Evolutionary conservation across 2,888 invertebrate species (phyloP).

Genomic region (Agonopterix arenella): DNA sequence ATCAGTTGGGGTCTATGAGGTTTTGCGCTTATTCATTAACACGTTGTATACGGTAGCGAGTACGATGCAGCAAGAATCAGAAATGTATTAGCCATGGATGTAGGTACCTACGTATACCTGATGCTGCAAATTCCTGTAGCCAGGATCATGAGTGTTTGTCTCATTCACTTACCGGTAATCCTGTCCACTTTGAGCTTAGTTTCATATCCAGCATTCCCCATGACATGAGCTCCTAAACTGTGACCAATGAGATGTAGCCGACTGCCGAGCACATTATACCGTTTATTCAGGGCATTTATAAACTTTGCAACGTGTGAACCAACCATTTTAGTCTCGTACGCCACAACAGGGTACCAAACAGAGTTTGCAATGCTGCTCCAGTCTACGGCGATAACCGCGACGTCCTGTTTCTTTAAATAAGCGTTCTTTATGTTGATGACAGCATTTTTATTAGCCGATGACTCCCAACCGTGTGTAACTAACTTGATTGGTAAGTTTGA

Average conservation of each 20-base stretch:
- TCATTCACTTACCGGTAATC: slow-evolving; percentile 31
- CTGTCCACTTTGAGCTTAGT: slow-evolving; percentile 25
- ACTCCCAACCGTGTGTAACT: slow-evolving; percentile 71
- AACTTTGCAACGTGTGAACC: slow-evolving; percentile 32
- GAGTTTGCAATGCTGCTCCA: slow-evolving; percentile 44
- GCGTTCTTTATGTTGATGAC: slow-evolving; percentile 52
- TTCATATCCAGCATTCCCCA: slow-evolving; percentile 40
- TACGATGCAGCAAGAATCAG: too few relatives aligned
- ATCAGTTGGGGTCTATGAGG: too few relatives aligned
- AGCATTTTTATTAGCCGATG: slow-evolving; percentile 43
- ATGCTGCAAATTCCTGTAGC: too few relatives aligned
- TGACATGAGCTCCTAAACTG: slow-evolving; percentile 50
- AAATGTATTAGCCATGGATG: too few relatives aligned
- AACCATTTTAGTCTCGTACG: slow-evolving; percentile 32
- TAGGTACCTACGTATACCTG: too few relatives aligned
- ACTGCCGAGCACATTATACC: slow-evolving; percentile 29
- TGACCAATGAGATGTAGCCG: slow-evolving; percentile 47
- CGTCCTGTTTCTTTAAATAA: slow-evolving; percentile 46
- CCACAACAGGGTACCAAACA: slow-evolving; percentile 39
- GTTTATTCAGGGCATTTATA: slow-evolving; percentile 23
- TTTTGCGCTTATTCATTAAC: too few relatives aligned
- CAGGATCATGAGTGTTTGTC: too few relatives aligned
- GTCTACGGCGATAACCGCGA: slow-evolving; percentile 58
- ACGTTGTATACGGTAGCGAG: too few relatives aligned
- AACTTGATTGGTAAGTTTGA: slow-evolving; percentile 46